A percentile compares a stretch with the other conserved stretches of the same genome.
Conservation (phyloP, 1,140 invertebrate species). For the Saccostrea glomerata region DNA sequence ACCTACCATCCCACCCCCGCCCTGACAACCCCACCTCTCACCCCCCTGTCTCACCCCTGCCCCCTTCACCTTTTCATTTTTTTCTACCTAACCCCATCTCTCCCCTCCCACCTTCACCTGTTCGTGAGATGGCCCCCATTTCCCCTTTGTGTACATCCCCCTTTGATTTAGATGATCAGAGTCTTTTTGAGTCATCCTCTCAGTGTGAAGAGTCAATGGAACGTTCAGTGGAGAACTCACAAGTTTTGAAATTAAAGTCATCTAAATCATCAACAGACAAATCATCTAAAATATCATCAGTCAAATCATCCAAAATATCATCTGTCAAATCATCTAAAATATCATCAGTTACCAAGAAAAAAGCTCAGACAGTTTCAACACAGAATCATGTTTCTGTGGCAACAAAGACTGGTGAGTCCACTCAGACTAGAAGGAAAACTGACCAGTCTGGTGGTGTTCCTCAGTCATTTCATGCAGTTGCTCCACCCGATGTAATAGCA, state of each 20-base stretch:
- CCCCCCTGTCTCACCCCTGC: slow-evolving; percentile 23
- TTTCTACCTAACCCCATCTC: neutral
- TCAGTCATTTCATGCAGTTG: slow-evolving; percentile 2
- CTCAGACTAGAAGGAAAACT: neutral
- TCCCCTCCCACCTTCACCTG: slow-evolving; percentile 19
- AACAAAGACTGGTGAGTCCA: neutral
- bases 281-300: neutral
- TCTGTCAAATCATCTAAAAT: neutral
- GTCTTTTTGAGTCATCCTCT: neutral
- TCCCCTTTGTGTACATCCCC: slow-evolving; percentile 7
- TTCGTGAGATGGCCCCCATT: neutral
- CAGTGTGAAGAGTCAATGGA: neutral
- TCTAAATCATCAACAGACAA: neutral
- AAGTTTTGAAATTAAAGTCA: neutral
- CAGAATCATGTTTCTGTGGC: neutral
- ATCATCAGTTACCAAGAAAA: neutral
- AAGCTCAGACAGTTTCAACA: neutral
- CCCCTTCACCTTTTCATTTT: slow-evolving; percentile 36
- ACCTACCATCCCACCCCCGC: neutral
- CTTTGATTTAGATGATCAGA: neutral
- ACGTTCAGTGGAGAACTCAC: neutral
- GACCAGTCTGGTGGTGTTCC: neutral
- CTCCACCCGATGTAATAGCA: slow-evolving; percentile 25
- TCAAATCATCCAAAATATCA: neutral
- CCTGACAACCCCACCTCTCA: neutral